Conservation (phyloP, 1,140 invertebrate species). For the Drosophila tropicalis region DNA sequence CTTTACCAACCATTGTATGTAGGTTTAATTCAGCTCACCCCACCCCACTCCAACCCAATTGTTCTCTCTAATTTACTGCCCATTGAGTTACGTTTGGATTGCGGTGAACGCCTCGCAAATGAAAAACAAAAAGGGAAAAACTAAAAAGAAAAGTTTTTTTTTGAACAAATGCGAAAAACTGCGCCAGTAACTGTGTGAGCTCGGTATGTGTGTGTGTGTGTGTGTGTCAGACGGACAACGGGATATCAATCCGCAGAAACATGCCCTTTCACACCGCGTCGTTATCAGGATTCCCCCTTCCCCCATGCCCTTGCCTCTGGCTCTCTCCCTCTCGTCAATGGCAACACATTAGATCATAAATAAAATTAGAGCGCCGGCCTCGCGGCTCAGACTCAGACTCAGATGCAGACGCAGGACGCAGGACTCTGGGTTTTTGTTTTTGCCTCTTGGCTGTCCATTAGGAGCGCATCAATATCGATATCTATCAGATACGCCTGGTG, state of each 20-base stretch:
- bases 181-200: background rate
- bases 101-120: constrained; percentile 15
- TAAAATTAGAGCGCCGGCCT: constrained; percentile 71
- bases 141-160: constrained; percentile 26
- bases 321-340: constrained; percentile 36
- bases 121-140: constrained; percentile 12
- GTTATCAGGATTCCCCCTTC: constrained; percentile 39
- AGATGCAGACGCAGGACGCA: constrained; percentile 1
- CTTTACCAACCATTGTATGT: too few relatives aligned
- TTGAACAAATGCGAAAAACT: background rate
- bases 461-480: constrained; percentile 61
- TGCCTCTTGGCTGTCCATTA: constrained; percentile 59
- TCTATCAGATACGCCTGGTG: constrained; percentile 71
- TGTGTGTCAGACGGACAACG: constrained; percentile 60
- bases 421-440: background rate
- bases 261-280: constrained; percentile 78
- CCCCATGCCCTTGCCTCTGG: background rate
- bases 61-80: background rate
- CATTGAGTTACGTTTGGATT: constrained; percentile 16
- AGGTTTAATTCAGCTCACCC: background rate
- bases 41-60: too few relatives aligned
- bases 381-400: background rate
- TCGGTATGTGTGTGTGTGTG: constrained; percentile 34
- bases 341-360: constrained; percentile 77
- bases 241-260: constrained; percentile 79